A percentile compares a stretch with the other conserved stretches of the same genome.
Conservation (phyloP, 1,140 invertebrate species). For the Bombus affinis region DNA sequence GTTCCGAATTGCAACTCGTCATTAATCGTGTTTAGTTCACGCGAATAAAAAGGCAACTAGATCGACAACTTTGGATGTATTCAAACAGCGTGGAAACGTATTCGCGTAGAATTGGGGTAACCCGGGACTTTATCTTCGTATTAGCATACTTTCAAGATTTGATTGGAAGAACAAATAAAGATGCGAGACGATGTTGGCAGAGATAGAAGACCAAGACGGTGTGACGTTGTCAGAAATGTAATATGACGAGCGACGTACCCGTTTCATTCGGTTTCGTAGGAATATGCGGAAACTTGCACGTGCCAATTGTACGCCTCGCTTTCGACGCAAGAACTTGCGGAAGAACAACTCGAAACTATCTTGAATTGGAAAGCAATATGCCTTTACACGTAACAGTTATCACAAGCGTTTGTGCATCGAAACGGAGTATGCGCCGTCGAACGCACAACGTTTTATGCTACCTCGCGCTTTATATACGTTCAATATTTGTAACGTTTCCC, state of each 20-base stretch:
- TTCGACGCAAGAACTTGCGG: not conserved
- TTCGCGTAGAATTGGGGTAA: not conserved
- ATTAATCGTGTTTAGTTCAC: not conserved
- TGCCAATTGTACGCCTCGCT: not conserved
- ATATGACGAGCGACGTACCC: constrained; percentile 41
- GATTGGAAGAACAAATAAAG: not conserved
- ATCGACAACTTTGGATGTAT: not conserved
- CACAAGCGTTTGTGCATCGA: too few species aligned
- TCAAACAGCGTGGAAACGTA: not conserved
- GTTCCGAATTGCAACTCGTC: not conserved
- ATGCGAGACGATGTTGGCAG: not conserved
- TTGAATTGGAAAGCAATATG: constrained; percentile 43
- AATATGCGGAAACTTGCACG: constrained; percentile 51
- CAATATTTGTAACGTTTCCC: not conserved
- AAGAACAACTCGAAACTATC: not conserved
- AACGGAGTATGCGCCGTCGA: too few species aligned
- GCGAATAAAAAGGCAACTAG: not conserved
- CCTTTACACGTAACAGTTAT: constrained; percentile 19
- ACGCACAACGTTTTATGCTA: too few species aligned
- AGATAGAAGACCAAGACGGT: not conserved
- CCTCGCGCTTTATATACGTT: not conserved
- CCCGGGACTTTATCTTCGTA: not conserved
- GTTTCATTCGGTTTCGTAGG: constrained; percentile 36
- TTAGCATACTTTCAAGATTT: not conserved
- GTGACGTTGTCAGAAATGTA: constrained; percentile 7